Percentiles rank a stretch among this genome's conserved stretches.
Conservation (phyloP, 53 echinoderm and acorn worm species). For the Patiria pectinifera region DNA sequence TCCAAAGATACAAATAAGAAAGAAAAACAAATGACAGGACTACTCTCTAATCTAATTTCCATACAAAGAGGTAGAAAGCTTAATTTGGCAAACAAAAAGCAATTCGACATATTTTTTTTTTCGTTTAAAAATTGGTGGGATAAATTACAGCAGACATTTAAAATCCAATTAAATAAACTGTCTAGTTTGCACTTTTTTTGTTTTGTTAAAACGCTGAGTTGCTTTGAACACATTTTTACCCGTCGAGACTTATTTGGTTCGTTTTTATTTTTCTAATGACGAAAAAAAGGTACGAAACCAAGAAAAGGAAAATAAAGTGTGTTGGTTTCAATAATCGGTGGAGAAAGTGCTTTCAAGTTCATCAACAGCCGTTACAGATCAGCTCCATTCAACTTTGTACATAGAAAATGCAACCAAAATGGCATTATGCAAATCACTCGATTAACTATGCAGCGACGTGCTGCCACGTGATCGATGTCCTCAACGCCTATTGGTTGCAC, state of each 20-base stretch:
- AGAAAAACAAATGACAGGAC: neutral
- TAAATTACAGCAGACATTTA: neutral
- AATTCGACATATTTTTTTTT: neutral
- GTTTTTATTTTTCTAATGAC: too few relatives aligned
- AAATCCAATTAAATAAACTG: neutral
- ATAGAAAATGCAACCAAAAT: neutral
- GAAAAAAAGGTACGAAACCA: neutral
- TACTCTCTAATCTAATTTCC: neutral
- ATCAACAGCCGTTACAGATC: conserved; percentile 54
- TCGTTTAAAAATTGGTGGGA: conserved; percentile 37
- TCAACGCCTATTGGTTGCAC: conserved; percentile 21
- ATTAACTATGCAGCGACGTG: neutral
- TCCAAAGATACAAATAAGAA: conserved; percentile 8
- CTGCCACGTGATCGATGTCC: conserved; percentile 13
- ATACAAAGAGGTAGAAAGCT: conserved; percentile 56
- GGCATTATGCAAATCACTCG: conserved; percentile 6
- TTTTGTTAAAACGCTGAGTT: neutral
- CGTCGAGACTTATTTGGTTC: neutral
- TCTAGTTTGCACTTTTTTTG: neutral
- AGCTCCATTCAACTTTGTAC: conserved; percentile 22
- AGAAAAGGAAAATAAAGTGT: neutral
- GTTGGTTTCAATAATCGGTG: neutral
- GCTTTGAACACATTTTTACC: conserved; percentile 12
- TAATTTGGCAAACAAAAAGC: conserved; percentile 42
- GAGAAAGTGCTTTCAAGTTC: conserved; percentile 30